Base-by-base conservation (phyloP, 30 jellyfish, hydroid and myxozoan species). In the Aurelia aurita region DNA sequence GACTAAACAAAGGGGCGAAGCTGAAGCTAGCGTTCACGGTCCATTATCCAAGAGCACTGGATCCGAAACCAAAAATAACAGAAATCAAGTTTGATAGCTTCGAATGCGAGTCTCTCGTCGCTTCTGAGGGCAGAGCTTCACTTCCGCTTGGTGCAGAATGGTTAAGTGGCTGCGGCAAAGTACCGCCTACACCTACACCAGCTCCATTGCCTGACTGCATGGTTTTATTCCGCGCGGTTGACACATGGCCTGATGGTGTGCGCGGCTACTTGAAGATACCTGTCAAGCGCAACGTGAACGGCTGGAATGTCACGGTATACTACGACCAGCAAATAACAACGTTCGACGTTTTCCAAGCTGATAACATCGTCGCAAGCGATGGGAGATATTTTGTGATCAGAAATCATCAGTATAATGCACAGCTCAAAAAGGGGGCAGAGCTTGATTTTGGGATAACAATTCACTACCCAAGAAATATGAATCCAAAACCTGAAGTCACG, bases 171-270 rank as follows among this genome's bases (percentile, higher is more conserved):
- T 64, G 90, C 47, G 47, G 65, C 46, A 11, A 18, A 43, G 45
- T 32, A 20, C 69, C 69, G 9, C 44, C 67, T 19, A n/a, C n/a
- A n/a, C n/a, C n/a, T 19, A 19, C 84, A 20, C 84, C 84, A 72
- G 34, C 54, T 19, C 22, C 77, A 16, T 25, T 58, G 46, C 87
- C 93, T 5, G 84, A 66, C 25, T 85, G 95, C 85, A 47, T 49
- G 19, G 44, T 18, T 7, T n/a, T 85, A 51, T 74, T 85, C 57
- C 45, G 21, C 22, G 19, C 53, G 6, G 5, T 43, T 29, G 54
- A 77, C 28, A 2, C 46, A 12, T 85, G 95, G 95, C 89, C 89
- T 27, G 89, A 85, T 64, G 95, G 95, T 47, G 80, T 71, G 25
- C 62, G 72, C 47, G 95, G 95, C 20, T 35, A 31, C 57, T 27